These are phyloP conservation scores for Pelvicachromis taeniatus DNA, from an alignment of 2,113 vertebrate species.

Conservation along the genomic window DNA sequence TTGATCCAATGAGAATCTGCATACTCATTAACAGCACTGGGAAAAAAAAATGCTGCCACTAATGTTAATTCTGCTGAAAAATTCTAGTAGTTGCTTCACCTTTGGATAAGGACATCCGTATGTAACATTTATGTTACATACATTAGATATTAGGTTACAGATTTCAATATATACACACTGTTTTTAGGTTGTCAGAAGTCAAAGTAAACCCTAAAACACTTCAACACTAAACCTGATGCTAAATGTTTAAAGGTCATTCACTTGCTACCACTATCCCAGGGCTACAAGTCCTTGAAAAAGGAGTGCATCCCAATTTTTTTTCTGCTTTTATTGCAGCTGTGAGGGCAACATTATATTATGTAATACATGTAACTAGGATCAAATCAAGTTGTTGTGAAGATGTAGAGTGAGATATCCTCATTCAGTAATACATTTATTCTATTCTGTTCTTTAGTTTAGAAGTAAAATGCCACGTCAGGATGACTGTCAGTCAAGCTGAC, in stretches of 20 bases:
- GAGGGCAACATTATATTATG: not conserved
- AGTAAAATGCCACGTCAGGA: slow-evolving; percentile 23
- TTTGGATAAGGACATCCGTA: not conserved
- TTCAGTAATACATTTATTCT: slow-evolving; percentile 19
- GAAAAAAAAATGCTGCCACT: not conserved
- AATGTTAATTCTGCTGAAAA: not conserved
- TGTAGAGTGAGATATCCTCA: not conserved
- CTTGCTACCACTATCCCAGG: rapidly evolving
- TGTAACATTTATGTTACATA: not conserved
- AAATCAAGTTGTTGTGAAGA: not conserved
- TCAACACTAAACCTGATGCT: not conserved
- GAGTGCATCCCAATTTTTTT: not conserved
- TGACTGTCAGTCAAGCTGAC: slow-evolving; percentile 6
- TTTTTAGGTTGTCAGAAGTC: not conserved
- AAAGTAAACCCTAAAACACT: not conserved
- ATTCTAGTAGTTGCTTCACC: not conserved
- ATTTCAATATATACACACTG: not conserved
- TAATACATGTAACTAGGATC: not conserved
- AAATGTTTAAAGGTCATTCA: not conserved
- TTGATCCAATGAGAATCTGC: not conserved
- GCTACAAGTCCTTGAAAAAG: not conserved
- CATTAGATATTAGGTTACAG: not conserved
- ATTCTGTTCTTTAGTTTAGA: slow-evolving; percentile 2
- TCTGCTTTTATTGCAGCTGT: not conserved
- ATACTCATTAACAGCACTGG: not conserved